These are phyloP conservation scores for Andricus quercusramuli DNA, from an alignment of 2,888 invertebrate genomes.

Conservation along the genomic window DNA sequence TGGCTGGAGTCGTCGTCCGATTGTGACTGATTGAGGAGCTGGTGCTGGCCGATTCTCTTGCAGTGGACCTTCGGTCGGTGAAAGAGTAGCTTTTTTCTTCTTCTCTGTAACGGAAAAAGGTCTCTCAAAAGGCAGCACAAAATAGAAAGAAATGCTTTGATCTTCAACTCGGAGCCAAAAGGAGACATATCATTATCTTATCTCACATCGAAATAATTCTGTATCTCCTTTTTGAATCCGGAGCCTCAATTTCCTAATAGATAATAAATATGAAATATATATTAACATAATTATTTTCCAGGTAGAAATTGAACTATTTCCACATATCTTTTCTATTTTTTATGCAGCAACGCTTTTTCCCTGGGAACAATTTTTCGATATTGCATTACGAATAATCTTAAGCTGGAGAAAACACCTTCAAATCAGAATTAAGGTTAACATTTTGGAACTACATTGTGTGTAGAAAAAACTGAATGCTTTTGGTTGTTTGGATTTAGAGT, in stretches of 20 bases:
- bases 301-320: not conserved
- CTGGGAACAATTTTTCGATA: not conserved
- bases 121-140: not conserved
- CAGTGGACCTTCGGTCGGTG: slow-evolving; percentile 93
- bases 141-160: not conserved
- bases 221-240: too few species aligned
- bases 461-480: not conserved
- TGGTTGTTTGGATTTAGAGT: too few species aligned
- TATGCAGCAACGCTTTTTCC: slow-evolving; percentile 3
- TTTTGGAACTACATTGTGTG: not conserved
- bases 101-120: slow-evolving; percentile 81
- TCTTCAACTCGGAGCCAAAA: not conserved
- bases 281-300: not conserved
- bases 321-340: not conserved
- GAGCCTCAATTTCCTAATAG: not conserved
- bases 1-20: slow-evolving; percentile 78
- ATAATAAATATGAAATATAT: not conserved
- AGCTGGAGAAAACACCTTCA: not conserved
- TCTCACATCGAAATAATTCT: too few species aligned
- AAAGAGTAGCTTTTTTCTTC: slow-evolving; percentile 89
- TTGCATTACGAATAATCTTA: not conserved
- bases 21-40: slow-evolving; percentile 72
- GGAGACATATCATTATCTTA: too few species aligned
- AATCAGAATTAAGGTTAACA: not conserved
- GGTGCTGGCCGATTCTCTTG: slow-evolving; percentile 80